Evolutionary conservation across 2,113 vertebrate genomes (phyloP), one percentile per base, ranked within the genome.

Genomic region (Machaerirhynchus nigripectus): DNA sequence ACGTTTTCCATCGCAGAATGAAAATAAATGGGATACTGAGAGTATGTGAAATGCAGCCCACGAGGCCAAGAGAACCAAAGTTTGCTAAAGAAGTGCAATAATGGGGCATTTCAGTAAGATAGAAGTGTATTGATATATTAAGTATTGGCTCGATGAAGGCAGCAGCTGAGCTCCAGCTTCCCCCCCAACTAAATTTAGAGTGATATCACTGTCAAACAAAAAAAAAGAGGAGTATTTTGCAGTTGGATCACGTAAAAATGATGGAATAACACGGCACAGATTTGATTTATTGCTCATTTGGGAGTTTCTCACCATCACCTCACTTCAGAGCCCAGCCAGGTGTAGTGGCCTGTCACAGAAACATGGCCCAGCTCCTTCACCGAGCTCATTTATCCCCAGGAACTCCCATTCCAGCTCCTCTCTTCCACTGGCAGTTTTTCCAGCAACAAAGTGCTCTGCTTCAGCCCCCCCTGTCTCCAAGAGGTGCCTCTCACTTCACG

Each of bases 81-180:
- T 14, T 55, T 26, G 19, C 15, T 28, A 5, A 73, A n/a, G 3
- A 50, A 78, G 35, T 2, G 8, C 11, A 42, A 26, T 3, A 47
- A 13, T 1, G 26, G 3, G 26, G 6, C 2, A n/a, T 11, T 71
- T 42, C n/a, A 37, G 35, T 3, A 6, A 71, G 49, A 23, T 0
- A 30, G 30, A 37, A 7, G 27, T 50, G 30, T 18, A 14, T 18
- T 35, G 39, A 6, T 12, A 3, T 1, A 9, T 69, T 27, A 27
- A 68, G 3, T 8, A 9, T 2, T 35, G 64, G 60, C 30, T 56
- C 4, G 5, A 20, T 3, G 26, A 57, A 71, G 30, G 44, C 40
- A 73, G 68, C 26, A 76, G 26, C 75, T 30, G n/a, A 75, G 22
- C 39, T 63, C n/a, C 10, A 52, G n/a, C n/a, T 47, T 64, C n/a